Evolutionary conservation across 2,113 vertebrate species (phyloP).

Genomic region (Sakesphorus luctuosus): DNA sequence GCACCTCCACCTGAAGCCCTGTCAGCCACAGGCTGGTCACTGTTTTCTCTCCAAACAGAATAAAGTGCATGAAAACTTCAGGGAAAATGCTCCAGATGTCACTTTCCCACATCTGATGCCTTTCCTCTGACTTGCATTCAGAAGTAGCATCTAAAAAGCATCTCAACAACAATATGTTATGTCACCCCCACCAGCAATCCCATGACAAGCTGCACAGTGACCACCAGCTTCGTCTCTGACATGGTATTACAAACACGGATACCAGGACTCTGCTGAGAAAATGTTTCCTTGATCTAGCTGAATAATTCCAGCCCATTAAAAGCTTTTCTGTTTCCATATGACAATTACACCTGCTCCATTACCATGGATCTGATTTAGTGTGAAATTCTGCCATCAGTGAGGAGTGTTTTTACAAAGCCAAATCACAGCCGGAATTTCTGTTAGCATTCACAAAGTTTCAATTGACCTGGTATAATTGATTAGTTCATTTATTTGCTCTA

Average conservation of each 20-base stretch:
- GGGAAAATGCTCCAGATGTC: not conserved
- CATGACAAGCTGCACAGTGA: not conserved
- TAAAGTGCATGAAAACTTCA: not conserved
- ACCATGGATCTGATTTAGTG: not conserved
- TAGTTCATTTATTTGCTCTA: conserved; percentile 11
- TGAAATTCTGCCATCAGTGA: not conserved
- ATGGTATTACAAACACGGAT: not conserved
- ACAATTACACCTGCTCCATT: not conserved
- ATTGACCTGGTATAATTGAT: not conserved
- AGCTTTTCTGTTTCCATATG: not conserved
- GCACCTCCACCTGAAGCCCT: not conserved
- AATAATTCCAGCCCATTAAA: not conserved
- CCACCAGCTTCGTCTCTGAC: not conserved
- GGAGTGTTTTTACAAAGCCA: not conserved
- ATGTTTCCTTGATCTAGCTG: not conserved
- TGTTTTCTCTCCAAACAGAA: not conserved
- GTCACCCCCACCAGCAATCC: not conserved
- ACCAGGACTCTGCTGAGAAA: not conserved
- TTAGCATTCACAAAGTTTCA: not conserved
- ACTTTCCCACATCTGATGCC: not conserved
- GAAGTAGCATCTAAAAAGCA: not conserved
- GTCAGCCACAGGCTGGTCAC: rapidly evolving
- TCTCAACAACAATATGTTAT: not conserved
- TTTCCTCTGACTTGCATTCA: not conserved
- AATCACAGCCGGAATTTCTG: not conserved